Conservation (phyloP, 2,888 invertebrate species). For the Lasioglossum oenotherae region DNA sequence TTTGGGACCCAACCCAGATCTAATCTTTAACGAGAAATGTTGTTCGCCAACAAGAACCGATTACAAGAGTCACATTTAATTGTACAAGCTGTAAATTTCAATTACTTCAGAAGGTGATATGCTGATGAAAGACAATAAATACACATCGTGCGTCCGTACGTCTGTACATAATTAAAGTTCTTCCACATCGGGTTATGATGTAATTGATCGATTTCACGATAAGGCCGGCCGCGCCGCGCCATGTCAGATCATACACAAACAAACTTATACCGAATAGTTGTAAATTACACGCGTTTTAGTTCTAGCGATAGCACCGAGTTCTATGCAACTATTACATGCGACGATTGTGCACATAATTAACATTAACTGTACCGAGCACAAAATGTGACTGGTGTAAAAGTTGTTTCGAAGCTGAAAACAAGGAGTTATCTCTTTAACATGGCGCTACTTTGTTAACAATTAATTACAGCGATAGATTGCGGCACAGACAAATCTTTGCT, state of each 20-base stretch:
- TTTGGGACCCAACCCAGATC: no score
- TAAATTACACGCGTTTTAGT: constrained; percentile 16
- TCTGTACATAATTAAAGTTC: constrained; percentile 33
- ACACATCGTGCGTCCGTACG: neutral
- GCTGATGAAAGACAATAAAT: constrained; percentile 7
- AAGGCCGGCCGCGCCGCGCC: constrained; percentile 1
- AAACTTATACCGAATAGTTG: constrained; percentile 2
- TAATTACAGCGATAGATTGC: no score
- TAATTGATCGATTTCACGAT: constrained; percentile 63
- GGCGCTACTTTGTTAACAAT: no score
- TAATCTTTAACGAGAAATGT: no score
- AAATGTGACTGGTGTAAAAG: no score
- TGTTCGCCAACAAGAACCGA: neutral
- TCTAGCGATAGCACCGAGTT: no score
- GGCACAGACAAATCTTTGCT: no score
- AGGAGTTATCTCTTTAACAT: no score
- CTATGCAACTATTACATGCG: neutral
- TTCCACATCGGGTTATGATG: constrained; percentile 21
- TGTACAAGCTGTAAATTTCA: constrained; percentile 10
- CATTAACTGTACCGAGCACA: no score
- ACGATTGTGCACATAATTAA: neutral
- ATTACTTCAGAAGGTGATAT: neutral
- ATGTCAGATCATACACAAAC: constrained; percentile 19
- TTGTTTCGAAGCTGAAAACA: no score
- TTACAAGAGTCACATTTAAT: neutral